Percentiles rank a stretch among this genome's conserved stretches.
Evolutionary conservation across 2,797 vertebrate species (phyloP).

Genomic region (Falco concolor): DNA sequence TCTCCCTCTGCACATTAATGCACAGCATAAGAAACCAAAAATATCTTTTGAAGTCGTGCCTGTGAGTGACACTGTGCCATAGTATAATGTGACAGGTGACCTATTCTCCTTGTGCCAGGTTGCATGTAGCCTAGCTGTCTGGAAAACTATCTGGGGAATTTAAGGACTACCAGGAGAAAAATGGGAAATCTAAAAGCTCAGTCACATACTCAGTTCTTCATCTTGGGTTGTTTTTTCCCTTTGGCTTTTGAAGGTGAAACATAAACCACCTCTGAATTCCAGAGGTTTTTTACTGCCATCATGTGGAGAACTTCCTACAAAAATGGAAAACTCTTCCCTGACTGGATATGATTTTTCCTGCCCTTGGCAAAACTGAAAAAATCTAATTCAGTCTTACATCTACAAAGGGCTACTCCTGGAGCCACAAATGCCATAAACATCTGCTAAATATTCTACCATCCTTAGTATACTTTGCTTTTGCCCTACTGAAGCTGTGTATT

Average conservation of each 20-base stretch:
- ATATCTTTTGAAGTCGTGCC: background rate
- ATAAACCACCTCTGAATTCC: constrained; percentile 1
- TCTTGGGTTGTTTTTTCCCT: background rate
- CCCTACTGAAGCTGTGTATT: background rate
- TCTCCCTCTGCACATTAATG: background rate
- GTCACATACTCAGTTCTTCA: background rate
- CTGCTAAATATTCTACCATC: constrained; percentile 1
- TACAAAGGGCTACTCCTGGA: background rate
- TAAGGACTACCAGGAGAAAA: constrained; percentile 32
- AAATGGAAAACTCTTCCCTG: background rate
- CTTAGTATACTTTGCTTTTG: background rate
- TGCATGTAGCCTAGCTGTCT: background rate
- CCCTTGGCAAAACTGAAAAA: background rate
- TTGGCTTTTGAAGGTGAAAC: constrained; percentile 33
- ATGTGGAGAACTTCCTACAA: constrained; percentile 43
- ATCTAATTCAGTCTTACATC: background rate
- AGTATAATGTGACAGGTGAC: background rate
- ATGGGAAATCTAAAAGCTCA: constrained; percentile 38
- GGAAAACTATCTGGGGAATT: constrained; percentile 31
- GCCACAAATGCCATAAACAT: background rate
- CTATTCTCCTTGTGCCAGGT: background rate
- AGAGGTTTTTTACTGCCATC: constrained; percentile 67
- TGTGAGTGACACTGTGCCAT: background rate
- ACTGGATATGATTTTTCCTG: background rate
- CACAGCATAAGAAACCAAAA: constrained; percentile 2